Evolutionary conservation across 2,888 invertebrate species (phyloP).

Genomic region (Drosophila mimica): DNA sequence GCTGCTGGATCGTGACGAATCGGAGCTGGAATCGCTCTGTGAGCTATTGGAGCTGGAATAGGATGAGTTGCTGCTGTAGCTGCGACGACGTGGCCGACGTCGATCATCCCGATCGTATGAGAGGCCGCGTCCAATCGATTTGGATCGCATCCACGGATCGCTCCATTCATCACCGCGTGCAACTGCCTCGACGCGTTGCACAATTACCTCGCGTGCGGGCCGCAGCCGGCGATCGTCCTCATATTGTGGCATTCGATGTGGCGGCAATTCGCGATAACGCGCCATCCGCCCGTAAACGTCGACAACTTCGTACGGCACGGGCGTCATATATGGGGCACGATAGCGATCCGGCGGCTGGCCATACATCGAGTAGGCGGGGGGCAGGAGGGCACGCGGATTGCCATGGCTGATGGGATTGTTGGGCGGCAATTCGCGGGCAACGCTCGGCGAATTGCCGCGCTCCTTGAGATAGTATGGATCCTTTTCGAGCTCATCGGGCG

Average conservation of each 20-base stretch:
- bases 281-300: slow-evolving; percentile 85
- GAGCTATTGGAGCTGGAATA: slow-evolving; percentile 89
- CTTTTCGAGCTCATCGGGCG: slow-evolving; percentile 90
- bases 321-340: slow-evolving; percentile 74
- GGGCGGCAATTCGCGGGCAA: slow-evolving; percentile 75
- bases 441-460: slow-evolving; percentile 82
- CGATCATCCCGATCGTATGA: slow-evolving; percentile 82
- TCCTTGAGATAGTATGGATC: slow-evolving; percentile 91
- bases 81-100: slow-evolving; percentile 83
- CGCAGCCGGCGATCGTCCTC: slow-evolving; percentile 87
- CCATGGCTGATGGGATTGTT: slow-evolving; percentile 46
- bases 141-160: slow-evolving; percentile 96
- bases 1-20: slow-evolving; percentile 83
- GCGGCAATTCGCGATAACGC: slow-evolving; percentile 86
- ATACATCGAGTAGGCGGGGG: slow-evolving; percentile 68
- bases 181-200: slow-evolving; percentile 88
- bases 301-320: slow-evolving; percentile 82
- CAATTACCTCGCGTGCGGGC: slow-evolving; percentile 90
- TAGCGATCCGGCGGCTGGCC: slow-evolving; percentile 84
- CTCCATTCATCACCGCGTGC: slow-evolving; percentile 95
- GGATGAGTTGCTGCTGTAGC: slow-evolving; percentile 84
- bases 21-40: slow-evolving; percentile 88
- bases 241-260: slow-evolving; percentile 87
- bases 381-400: slow-evolving; percentile 56
- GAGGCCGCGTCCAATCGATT: slow-evolving; percentile 86